A percentile compares a stretch with the other conserved stretches of the same genome.
Evolutionary conservation across 1,140 invertebrate genomes (phyloP).

Genomic region (Paraescarpia echinospica): DNA sequence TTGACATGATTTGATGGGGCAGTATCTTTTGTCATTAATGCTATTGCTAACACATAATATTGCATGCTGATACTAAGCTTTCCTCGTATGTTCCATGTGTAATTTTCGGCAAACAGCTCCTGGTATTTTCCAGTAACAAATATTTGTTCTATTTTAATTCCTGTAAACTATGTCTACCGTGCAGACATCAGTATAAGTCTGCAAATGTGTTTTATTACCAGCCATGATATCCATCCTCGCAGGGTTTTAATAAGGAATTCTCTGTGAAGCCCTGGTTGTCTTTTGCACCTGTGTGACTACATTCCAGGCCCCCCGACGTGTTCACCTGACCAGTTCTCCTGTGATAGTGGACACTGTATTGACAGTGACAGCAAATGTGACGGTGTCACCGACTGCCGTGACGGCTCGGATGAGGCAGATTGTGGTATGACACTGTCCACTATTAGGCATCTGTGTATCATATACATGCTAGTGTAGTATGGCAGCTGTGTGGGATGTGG

Average conservation of each 20-base stretch:
- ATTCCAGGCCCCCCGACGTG: neutral
- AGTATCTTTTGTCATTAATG: neutral
- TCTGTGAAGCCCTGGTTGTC: neutral
- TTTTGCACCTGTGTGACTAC: neutral
- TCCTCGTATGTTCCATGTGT: neutral
- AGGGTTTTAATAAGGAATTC: neutral
- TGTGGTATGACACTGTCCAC: neutral
- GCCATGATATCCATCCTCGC: neutral
- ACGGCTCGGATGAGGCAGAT: slow-evolving; percentile 50
- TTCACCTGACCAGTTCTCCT: slow-evolving; percentile 53
- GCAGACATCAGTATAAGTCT: too few species aligned
- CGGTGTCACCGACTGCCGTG: slow-evolving; percentile 84
- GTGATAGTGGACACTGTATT: slow-evolving; percentile 70
- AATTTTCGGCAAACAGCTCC: neutral
- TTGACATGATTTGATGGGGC: neutral
- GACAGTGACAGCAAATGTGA: slow-evolving; percentile 73
- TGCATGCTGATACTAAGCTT: neutral
- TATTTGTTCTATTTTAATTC: too few species aligned
- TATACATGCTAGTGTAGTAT: neutral
- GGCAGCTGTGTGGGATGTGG: neutral
- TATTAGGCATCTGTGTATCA: neutral
- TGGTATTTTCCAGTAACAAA: too few species aligned
- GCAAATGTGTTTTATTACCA: neutral
- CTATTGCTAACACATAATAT: neutral
- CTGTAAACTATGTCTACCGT: too few species aligned